Evolutionary conservation across 2,113 vertebrate species (phyloP).

Genomic region (Coptodon rendalli): DNA sequence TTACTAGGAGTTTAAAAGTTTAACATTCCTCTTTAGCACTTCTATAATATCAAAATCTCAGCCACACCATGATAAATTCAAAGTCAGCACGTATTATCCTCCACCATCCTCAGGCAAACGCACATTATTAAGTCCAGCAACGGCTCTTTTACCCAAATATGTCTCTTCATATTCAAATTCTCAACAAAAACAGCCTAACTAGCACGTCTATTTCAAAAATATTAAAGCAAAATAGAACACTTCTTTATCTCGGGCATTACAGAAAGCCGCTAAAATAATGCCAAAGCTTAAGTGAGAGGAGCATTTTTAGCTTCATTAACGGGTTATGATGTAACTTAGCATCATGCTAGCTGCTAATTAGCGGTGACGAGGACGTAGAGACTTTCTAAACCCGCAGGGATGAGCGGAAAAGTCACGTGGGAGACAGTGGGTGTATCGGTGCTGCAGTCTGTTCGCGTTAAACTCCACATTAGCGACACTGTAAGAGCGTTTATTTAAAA

Average conservation of each 20-base stretch:
- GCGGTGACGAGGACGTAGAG: background rate
- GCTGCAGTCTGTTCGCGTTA: accelerated
- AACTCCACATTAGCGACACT: background rate
- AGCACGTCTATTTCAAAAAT: background rate
- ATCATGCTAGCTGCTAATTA: constrained; percentile 20
- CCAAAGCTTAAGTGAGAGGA: background rate
- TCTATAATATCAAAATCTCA: background rate
- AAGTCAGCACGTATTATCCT: background rate
- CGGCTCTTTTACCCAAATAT: accelerated
- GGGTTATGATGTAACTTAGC: background rate
- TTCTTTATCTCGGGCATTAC: background rate
- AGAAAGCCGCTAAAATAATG: background rate
- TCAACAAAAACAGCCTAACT: background rate
- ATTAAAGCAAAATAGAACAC: background rate
- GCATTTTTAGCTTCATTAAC: background rate
- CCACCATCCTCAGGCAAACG: background rate
- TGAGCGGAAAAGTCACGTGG: background rate
- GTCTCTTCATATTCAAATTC: background rate
- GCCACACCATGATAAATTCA: background rate
- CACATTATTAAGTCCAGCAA: background rate
- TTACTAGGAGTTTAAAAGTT: background rate
- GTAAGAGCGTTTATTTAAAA: background rate
- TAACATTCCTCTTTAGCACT: background rate
- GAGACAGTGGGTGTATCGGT: accelerated
- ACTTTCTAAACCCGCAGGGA: background rate